Base-by-base conservation (phyloP, 2,797 vertebrate species). In the Lophius americanus region DNA sequence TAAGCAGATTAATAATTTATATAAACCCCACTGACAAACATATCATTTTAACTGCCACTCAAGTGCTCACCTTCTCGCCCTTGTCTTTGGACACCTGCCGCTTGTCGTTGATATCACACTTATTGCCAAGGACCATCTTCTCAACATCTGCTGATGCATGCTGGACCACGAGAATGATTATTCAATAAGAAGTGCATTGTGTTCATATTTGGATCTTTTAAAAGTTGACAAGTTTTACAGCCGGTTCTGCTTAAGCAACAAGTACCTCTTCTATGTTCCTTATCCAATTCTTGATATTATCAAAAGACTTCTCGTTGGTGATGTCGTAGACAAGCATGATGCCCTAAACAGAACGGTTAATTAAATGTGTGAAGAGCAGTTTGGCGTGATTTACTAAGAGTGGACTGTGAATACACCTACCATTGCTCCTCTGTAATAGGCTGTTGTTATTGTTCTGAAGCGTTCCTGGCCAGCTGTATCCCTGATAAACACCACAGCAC, bases 271-370 rank as follows among this genome's bases (percentile, higher is more conserved):
- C 98, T 11, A 99, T 99, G 81, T 99, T 99, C 75, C 98, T 94
- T 84, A 99, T 97, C 98, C 98, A 99, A 88, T 99, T 99, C 87
- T 96, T 98, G 89, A 99, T 99, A 70, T 99, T 99, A 53, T 99
- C 98, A 68, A 99, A 99, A 3, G 97, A 99, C 70, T 98, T 99
- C 83, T 99, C 98, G 2, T 99, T 99, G 86, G 98, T 99, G 87
- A 99, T 99, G 91, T 99, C 98, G 1, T 99, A 99, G 55, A 99
- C 98, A 8, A 99, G 90, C 98, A 99, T 99, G 85, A 99, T 99
- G 64, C 98, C 98, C 98, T 99, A 70, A 33, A 64, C 71, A 51
- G 2, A 69, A 37, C 0, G 75, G n/a, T 2, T 44, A 54, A 68
- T 39, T 0, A 65, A 5, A 59, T 3, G 12, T 10, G 3, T n/a